Percentiles rank a stretch among this genome's conserved stretches.
Evolutionary conservation across 2,888 invertebrate genomes (phyloP).

Genomic region (Lochmaea crataegi): DNA sequence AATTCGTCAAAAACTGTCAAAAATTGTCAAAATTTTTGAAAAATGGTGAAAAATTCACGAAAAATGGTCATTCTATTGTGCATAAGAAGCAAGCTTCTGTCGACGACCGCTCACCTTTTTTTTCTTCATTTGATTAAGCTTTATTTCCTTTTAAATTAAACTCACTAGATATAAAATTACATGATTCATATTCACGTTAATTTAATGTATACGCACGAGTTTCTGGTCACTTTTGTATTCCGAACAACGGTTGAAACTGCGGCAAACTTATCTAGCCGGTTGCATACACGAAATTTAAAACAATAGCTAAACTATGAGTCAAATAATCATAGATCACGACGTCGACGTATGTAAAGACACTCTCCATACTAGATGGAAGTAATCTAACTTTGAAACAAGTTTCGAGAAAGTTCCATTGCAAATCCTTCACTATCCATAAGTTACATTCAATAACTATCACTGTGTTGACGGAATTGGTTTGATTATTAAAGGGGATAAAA

Average conservation of each 20-base stretch:
- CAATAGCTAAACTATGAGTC: conserved; percentile 29
- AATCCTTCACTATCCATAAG: conserved; percentile 40
- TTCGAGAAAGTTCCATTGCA: conserved; percentile 39
- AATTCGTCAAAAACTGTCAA: too few relatives aligned
- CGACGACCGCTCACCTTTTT: too few relatives aligned
- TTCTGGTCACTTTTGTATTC: conserved; percentile 25
- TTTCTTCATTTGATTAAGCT: too few relatives aligned
- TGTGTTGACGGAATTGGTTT: conserved; percentile 40
- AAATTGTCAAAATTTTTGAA: too few relatives aligned
- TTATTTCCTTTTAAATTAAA: too few relatives aligned
- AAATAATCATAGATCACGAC: conserved; percentile 46
- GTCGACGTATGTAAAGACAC: conserved; percentile 38
- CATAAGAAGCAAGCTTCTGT: too few relatives aligned
- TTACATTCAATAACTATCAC: conserved; percentile 43
- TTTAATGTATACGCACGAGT: neutral
- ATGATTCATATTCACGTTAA: neutral
- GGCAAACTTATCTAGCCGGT: conserved; percentile 9
- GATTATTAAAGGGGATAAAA: conserved; percentile 6
- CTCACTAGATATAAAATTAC: too few relatives aligned
- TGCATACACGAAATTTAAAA: conserved; percentile 4
- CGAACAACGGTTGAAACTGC: conserved; percentile 13
- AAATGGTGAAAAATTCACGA: too few relatives aligned
- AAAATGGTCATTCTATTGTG: too few relatives aligned
- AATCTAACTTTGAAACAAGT: conserved; percentile 54
- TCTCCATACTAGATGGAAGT: conserved; percentile 49